Evolutionary conservation across 2,797 vertebrate species (phyloP), one percentile per base, ranked within the genome.

Genomic region (Halcyon leucocephala): DNA sequence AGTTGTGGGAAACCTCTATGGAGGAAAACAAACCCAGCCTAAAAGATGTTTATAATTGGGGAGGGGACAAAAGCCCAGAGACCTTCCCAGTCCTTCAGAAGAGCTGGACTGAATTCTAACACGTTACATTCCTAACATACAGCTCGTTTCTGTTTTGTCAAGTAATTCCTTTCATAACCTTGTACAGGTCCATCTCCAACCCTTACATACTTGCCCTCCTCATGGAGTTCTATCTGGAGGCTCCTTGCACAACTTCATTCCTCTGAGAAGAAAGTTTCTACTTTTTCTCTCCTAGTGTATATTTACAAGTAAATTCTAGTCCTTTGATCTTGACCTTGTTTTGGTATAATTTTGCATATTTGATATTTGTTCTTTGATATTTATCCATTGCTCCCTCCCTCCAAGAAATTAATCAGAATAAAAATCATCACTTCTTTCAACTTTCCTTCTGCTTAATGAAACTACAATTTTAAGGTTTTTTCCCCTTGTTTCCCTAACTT

Each of bases 291-390:
- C 62, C 77, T 60, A 49, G 3, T 9, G 10, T 42, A 46, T 76
- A 57, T 76, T 83, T 52, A 60, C 70, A 81, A 74, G 2, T n/a
- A 54, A 35, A 80, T 81, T 67, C n/a, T 9, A 39, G 37, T 71
- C 12, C 69, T 95, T 96, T 97, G 69, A 97, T 95, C 87, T 81
- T 88, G 82, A 67, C 82, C 82, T 93, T 90, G 57, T 93, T 96
- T 88, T 55, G 26, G 31, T 78, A 78, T 89, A 88, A 90, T 67
- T 91, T 78, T 86, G 29, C 24, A 90, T 71, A 57, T 57, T 57
- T 57, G 55, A 57, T 33, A 57, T n/a, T 57, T 33, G n/a, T 33
- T 33, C 85, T 93, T 83, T 88, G 72, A 74, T 94, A 95, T 70
- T 81, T 86, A 91, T n/a, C 65, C 5, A 26, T 37, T 55, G 62